Evolutionary conservation across 2,888 invertebrate genomes (phyloP).

Genomic region (Oxyscelio sp.): DNA sequence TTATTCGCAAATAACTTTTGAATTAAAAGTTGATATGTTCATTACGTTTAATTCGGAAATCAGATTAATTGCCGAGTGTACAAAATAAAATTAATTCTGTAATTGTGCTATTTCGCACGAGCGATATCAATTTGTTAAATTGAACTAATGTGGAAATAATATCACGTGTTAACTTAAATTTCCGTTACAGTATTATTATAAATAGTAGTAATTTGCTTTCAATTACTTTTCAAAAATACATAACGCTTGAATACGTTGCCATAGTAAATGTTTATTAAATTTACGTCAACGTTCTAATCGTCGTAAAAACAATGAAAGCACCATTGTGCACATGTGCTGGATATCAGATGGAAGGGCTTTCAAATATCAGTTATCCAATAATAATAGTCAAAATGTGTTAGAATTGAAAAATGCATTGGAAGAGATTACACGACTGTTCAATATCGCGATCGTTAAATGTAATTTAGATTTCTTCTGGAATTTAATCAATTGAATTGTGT

Average conservation of each 20-base stretch:
- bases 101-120: too few species aligned
- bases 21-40: too few species aligned
- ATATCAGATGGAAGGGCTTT: slow-evolving; percentile 8
- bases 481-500: too few species aligned
- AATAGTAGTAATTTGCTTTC: too few species aligned
- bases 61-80: too few species aligned
- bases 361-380: slow-evolving; percentile 30
- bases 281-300: slow-evolving; percentile 18
- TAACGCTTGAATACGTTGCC: background rate
- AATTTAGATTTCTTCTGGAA: background rate
- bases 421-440: background rate
- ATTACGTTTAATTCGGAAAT: too few species aligned
- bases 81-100: too few species aligned
- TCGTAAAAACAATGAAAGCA: slow-evolving; percentile 13
- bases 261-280: slow-evolving; percentile 1
- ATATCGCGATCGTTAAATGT: background rate
- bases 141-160: too few species aligned
- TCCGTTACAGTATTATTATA: too few species aligned
- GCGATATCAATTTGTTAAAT: too few species aligned
- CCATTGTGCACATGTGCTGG: background rate
- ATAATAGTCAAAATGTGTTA: background rate
- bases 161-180: too few species aligned
- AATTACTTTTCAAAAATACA: background rate
- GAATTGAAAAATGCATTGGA: background rate
- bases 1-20: too few species aligned